phyloP scores from a whole-genome alignment of 2,888 invertebrate species.

The Hyles lineata region DNA sequence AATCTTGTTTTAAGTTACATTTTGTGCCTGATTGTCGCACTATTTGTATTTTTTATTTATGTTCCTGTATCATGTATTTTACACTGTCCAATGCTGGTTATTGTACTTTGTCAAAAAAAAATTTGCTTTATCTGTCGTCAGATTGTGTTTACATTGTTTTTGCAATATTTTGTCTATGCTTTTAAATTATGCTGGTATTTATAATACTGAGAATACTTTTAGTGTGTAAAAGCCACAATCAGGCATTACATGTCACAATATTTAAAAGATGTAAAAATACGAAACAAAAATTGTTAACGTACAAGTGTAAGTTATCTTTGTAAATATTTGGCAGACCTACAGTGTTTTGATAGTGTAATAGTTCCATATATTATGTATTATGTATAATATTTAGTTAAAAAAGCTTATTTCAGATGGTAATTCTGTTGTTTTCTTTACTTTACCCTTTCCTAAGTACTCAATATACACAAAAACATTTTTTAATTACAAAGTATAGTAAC shows the following conservation, averaged over 20 bases:
- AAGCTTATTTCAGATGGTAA: conserved; percentile 77
- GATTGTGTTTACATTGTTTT: not conserved
- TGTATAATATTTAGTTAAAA: conserved; percentile 79
- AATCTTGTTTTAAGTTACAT: not conserved
- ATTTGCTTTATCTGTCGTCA: not conserved
- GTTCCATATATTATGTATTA: conserved; percentile 73
- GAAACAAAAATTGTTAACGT: conserved; percentile 20
- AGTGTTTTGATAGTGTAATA: conserved; percentile 65
- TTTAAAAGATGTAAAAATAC: not conserved
- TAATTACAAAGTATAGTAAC: too few species aligned
- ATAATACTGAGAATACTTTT: not conserved
- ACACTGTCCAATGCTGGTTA: conserved; percentile 7
- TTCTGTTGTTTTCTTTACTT: conserved; percentile 62
- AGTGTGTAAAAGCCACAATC: not conserved
- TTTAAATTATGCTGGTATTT: not conserved
- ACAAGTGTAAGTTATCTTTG: conserved; percentile 41
- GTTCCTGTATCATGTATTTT: not conserved
- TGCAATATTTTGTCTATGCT: not conserved
- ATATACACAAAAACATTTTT: not conserved
- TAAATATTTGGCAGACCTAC: conserved; percentile 53
- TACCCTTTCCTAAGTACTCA: not conserved
- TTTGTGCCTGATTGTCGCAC: conserved; percentile 10
- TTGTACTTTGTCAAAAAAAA: not conserved
- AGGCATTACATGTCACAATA: conserved; percentile 19
- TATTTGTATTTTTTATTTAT: not conserved